Percentiles rank a stretch among this genome's conserved stretches.
These are phyloP conservation scores for Oncorhynchus kisutch DNA, from an alignment of 2,113 vertebrate species.

Conservation along the genomic window DNA sequence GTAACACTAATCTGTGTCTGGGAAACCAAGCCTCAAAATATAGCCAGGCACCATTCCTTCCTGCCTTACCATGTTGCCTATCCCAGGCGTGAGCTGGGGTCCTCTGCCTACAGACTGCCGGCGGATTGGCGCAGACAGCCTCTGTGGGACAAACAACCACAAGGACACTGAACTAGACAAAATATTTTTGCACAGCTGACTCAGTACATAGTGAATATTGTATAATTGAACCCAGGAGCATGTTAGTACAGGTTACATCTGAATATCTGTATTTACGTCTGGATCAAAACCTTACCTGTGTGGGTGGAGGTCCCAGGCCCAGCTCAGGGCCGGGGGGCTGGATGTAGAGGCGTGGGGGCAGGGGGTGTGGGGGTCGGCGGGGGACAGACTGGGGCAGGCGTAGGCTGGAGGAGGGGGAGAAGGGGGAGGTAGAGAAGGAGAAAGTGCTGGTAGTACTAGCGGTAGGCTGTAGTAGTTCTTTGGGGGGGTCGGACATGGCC, in stretches of 20 bases:
- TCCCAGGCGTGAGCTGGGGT: conserved; percentile 93
- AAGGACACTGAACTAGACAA: neutral
- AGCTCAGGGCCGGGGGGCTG: conserved; percentile 91
- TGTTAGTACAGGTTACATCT: neutral
- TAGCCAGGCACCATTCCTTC: neutral
- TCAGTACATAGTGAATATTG: too few relatives aligned
- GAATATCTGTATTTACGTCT: neutral
- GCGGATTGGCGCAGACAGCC: conserved; percentile 73
- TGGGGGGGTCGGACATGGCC: conserved; percentile 71
- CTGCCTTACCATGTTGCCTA: conserved; percentile 87
- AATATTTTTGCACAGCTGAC: too few relatives aligned
- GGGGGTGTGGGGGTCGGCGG: conserved; percentile 82
- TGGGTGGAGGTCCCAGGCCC: conserved; percentile 79
- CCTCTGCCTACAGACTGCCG: conserved; percentile 89
- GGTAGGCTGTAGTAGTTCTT: conserved; percentile 75
- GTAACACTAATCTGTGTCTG: too few relatives aligned
- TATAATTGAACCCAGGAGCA: too few relatives aligned
- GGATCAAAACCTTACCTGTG: conserved; percentile 74
- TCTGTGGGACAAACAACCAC: conserved; percentile 45
- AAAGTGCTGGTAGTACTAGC: conserved; percentile 49
- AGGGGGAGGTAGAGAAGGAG: conserved; percentile 68
- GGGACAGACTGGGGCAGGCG: conserved; percentile 82
- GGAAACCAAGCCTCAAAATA: too few relatives aligned
- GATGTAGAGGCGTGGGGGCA: conserved; percentile 92
- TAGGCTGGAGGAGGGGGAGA: conserved; percentile 74